Conservation (phyloP, 2,113 vertebrate species). For the Podarcis raffonei region DNA sequence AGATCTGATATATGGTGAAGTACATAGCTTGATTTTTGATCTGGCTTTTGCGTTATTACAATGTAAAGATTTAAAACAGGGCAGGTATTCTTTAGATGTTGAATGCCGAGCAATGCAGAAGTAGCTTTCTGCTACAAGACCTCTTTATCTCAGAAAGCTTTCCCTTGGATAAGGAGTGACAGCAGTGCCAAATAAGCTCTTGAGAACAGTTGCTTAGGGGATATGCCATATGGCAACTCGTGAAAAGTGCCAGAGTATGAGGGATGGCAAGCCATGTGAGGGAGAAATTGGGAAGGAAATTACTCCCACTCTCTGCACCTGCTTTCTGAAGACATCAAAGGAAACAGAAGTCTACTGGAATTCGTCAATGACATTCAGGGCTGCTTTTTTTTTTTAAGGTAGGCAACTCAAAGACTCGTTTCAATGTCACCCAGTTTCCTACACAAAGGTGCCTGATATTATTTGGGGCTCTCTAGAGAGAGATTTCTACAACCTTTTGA, state of each 20-base stretch:
- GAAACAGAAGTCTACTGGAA: constrained; percentile 22
- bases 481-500: background rate
- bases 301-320: rapidly evolving
- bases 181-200: constrained; percentile 3
- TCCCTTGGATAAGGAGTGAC: background rate
- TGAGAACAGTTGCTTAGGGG: background rate
- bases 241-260: background rate
- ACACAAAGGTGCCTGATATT: background rate
- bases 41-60: background rate
- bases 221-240: rapidly evolving
- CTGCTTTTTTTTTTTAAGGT: background rate
- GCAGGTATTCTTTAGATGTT: background rate
- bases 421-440: background rate
- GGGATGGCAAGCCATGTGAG: rapidly evolving
- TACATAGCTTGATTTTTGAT: background rate
- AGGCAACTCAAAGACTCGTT: background rate
- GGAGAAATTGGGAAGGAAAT: background rate
- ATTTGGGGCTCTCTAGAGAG: background rate
- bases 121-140: background rate
- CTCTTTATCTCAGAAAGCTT: background rate
- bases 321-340: constrained; percentile 29
- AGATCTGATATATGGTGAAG: background rate
- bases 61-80: background rate
- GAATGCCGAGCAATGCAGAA: background rate
- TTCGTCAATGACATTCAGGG: background rate